Evolutionary conservation across 2,797 vertebrate genomes (phyloP).

Genomic region (Hippoglossus hippoglossus): DNA sequence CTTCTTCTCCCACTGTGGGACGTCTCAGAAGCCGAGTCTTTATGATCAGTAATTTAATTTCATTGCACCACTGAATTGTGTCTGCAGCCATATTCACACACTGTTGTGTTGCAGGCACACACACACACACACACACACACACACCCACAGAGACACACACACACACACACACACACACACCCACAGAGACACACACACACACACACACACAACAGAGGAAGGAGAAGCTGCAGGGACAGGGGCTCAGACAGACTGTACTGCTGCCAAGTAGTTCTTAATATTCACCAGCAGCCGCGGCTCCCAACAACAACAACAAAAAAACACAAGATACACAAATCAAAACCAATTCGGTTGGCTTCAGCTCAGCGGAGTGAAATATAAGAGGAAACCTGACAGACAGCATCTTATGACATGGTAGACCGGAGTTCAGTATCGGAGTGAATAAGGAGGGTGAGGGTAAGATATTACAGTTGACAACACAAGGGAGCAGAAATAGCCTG

Average conservation of each 20-base stretch:
- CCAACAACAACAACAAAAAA: constrained; percentile 14
- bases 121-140: neutral
- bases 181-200: no score
- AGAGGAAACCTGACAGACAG: constrained; percentile 66
- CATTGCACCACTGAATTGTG: neutral
- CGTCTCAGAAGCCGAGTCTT: neutral
- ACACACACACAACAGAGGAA: neutral
- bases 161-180: neutral
- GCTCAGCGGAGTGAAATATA: constrained; percentile 64
- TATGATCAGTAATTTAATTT: constrained; percentile 20
- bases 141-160: no score
- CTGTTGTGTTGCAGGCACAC: neutral
- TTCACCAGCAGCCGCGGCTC: constrained; percentile 44
- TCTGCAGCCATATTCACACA: constrained; percentile 14
- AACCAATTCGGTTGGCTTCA: constrained; percentile 52
- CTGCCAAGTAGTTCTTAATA: constrained; percentile 56
- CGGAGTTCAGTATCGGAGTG: constrained; percentile 62
- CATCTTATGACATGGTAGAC: constrained; percentile 65
- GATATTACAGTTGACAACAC: constrained; percentile 72
- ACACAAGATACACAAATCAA: constrained; percentile 51
- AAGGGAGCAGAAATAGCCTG: constrained; percentile 70
- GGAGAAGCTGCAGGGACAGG: constrained; percentile 2
- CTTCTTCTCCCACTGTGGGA: neutral
- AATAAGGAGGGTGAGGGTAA: constrained; percentile 54
- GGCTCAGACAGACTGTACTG: constrained; percentile 23